Conservation (phyloP, 2,888 invertebrate species). For the Lottia gigantea region DNA sequence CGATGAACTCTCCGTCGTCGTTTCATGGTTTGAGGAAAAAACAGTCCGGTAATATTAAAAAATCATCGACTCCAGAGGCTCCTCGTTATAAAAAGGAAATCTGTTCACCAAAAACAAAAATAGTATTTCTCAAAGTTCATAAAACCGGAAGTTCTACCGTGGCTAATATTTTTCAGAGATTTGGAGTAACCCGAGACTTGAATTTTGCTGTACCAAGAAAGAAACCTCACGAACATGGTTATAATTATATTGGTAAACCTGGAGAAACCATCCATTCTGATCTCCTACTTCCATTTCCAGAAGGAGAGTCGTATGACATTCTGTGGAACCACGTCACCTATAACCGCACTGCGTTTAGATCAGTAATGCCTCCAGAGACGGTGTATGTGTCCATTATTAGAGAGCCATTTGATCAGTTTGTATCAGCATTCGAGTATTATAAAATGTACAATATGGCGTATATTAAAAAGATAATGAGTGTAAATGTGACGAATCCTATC, state of each 20-base stretch:
- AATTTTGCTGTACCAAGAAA: slow-evolving; percentile 29
- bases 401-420: slow-evolving; percentile 38
- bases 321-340: slow-evolving; percentile 27
- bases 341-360: slow-evolving; percentile 29
- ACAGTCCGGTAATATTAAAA: too few relatives aligned
- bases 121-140: slow-evolving; percentile 23
- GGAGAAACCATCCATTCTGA: slow-evolving; percentile 9
- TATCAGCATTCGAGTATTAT: slow-evolving; percentile 37
- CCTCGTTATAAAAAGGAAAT: neutral
- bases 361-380: slow-evolving; percentile 35
- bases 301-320: slow-evolving; percentile 16
- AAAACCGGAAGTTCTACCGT: slow-evolving; percentile 25
- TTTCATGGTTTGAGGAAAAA: too few relatives aligned
- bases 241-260: slow-evolving; percentile 31
- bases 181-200: slow-evolving; percentile 13
- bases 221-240: slow-evolving; percentile 23
- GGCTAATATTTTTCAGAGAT: slow-evolving; percentile 20
- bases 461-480: slow-evolving; percentile 3
- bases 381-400: slow-evolving; percentile 36
- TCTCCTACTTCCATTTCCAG: slow-evolving; percentile 13
- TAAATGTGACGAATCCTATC: slow-evolving; percentile 24
- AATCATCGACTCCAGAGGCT: too few relatives aligned
- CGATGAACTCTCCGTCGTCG: too few relatives aligned
- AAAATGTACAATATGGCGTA: slow-evolving; percentile 6
- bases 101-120: slow-evolving; percentile 13